Evolutionary conservation across 2,888 invertebrate genomes (phyloP).

Genomic region (Phengaris alcon): DNA sequence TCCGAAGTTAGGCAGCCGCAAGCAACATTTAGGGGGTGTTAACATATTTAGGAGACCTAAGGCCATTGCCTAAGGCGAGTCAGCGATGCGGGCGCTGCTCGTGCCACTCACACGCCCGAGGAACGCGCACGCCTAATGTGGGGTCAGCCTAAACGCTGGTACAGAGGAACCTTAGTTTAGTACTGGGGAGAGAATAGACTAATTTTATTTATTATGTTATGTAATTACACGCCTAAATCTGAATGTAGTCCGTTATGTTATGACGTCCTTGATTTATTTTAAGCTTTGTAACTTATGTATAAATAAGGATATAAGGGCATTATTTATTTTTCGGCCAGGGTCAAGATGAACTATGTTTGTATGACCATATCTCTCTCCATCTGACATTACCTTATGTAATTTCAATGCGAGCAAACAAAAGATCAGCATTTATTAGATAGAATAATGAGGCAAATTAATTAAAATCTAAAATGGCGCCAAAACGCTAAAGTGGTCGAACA

Average conservation of each 20-base stretch:
- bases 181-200: background rate
- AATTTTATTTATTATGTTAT: background rate
- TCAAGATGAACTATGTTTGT: background rate
- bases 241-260: background rate
- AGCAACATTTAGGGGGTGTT: background rate
- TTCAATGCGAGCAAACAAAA: background rate
- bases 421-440: conserved; percentile 1
- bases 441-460: conserved; percentile 23
- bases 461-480: conserved; percentile 33
- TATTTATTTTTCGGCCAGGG: too few species aligned
- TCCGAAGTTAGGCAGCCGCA: background rate
- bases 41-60: background rate
- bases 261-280: too few species aligned
- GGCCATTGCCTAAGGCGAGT: too few species aligned
- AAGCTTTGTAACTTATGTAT: too few species aligned
- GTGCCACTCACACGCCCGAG: too few species aligned
- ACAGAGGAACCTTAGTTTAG: background rate
- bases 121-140: too few species aligned
- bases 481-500: conserved; percentile 47
- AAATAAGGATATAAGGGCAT: too few species aligned
- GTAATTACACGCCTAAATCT: background rate
- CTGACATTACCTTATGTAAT: background rate
- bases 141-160: background rate
- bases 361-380: background rate
- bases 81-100: too few species aligned